Base-by-base conservation (phyloP, 1,140 invertebrate species). In the Hylaeus anthracinus region DNA sequence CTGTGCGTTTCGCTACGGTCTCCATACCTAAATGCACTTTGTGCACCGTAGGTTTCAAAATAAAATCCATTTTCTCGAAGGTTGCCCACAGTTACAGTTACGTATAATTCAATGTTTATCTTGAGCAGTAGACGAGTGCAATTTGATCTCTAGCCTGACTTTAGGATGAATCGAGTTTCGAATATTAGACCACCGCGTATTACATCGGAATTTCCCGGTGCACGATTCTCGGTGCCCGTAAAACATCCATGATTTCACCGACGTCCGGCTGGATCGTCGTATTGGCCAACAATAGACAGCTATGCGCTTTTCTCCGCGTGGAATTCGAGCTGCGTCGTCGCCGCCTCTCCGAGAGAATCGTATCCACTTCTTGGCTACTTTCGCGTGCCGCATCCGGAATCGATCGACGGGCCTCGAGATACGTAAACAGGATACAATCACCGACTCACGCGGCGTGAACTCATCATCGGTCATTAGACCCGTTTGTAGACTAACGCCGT, bases 301-400 rank as follows among this genome's bases (percentile, higher is more conserved):
- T 60, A 66, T 85, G 82, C 73, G 81, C 81, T 81, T 87, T 87
- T 72, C 85, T 81, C 85, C 76, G 63, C 56, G 58, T 81, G 81
- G 81, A 86, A 87, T 87, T 83, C 85, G 70, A 86, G 85, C 73
- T 76, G 66, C 81, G 77, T 81, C 77, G 77, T 71, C 53, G 72
- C 26, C 51, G 71, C 41, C 56, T 63, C 60, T 73, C 15, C 51
- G 72, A 53, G 58, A 51, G 72, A 80, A 83, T 76, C 81, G 75
- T 64, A 83, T 86, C 85, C 71, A 64, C 72, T 78, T 79, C 84
- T 81, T 74, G 76, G 69, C 86, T 84, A 82, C 89, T 90, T 90
- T 90, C 85, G 87, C 88, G 81, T 51, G 85, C 78, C 80, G 84
- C 79, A 89, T 90, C 85, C 87, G 87, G 88, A 90, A 90, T 88